Evolutionary conservation across 2,888 invertebrate genomes (phyloP), one percentile per base, ranked within the genome.

Genomic region (Dicranocentrus wangi): DNA sequence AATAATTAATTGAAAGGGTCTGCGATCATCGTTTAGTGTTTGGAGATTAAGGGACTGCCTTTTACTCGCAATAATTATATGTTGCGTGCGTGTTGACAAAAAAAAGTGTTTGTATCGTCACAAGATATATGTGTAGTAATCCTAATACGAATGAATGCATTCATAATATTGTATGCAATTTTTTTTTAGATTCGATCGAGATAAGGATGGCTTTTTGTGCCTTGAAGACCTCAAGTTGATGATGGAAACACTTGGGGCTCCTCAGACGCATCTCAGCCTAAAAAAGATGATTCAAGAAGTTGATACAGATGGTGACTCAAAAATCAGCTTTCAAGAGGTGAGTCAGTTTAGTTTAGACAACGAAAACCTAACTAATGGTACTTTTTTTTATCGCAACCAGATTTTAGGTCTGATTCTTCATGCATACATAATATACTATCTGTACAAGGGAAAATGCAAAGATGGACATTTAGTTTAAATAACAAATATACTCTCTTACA

Each of bases 171-270:
- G n/a, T n/a, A n/a, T n/a, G n/a, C n/a, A n/a, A n/a, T n/a, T 39
- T 39, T 27, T 13, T 68, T 65, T 2, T 17, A 81, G 81, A 27
- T 98, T 95, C 89, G 97, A 98, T 88, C 93, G 93, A 83, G 95
- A 95, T 53, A 92, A 91, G 84, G 97, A 98, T 89, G 96, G 95
- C 51, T 97, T 92, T 88, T 91, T 98, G 86, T 96, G 96, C 89
- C 90, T 98, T 84, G 92, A 92, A 27, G 98, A 98, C 89, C 90
- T 98, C 85, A 98, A 98, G 89, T 91, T 94, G 27, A 97, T 98
- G 97, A 98, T 98, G 98, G 98, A 98, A 89, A 93, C 95, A 82
- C 90, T 98, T 75, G 96, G 95, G 10, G 97, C 95, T 1, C 98
- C 98, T 15, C 98, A 98, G 90, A 98, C 98, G 0, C 98, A 98